Percentiles rank a stretch among this genome's conserved stretches.
Conservation (phyloP, 2,113 vertebrate genomes). For the Oxyruncus cristatus region DNA sequence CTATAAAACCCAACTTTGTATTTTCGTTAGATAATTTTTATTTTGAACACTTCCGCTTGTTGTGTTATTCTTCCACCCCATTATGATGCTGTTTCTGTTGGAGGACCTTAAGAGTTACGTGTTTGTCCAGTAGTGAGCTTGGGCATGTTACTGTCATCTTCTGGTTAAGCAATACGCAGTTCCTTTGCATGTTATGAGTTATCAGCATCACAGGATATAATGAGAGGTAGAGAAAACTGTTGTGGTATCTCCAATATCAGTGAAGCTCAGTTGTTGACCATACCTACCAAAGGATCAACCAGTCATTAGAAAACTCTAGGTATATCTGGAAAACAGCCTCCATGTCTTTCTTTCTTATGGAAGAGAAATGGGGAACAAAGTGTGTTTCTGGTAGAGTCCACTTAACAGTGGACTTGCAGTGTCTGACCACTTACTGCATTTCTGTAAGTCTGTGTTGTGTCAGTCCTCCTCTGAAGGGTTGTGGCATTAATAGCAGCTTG, state of each 20-base stretch:
- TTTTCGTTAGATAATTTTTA: no score
- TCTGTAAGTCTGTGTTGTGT: not conserved
- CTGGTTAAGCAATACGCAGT: not conserved
- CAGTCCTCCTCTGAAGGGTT: not conserved
- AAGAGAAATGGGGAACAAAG: not conserved
- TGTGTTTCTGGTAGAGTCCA: not conserved
- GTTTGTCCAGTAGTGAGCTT: not conserved
- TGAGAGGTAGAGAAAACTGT: not conserved
- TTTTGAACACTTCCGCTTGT: no score
- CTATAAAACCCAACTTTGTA: not conserved
- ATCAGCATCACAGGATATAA: not conserved
- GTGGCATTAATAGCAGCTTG: not conserved
- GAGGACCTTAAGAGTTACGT: not conserved
- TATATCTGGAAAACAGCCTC: not conserved
- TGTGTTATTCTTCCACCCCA: constrained; percentile 16
- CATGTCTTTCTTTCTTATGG: not conserved
- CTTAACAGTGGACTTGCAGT: no score
- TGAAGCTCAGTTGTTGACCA: not conserved
- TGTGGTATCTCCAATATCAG: not conserved
- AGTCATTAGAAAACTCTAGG: not conserved
- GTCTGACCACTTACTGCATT: not conserved
- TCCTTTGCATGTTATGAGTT: not conserved
- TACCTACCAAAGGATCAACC: not conserved
- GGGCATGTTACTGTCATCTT: not conserved
- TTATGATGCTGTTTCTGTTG: not conserved